Conservation (phyloP, 2,888 invertebrate genomes). For the Leptarthrus brevirostris region DNA sequence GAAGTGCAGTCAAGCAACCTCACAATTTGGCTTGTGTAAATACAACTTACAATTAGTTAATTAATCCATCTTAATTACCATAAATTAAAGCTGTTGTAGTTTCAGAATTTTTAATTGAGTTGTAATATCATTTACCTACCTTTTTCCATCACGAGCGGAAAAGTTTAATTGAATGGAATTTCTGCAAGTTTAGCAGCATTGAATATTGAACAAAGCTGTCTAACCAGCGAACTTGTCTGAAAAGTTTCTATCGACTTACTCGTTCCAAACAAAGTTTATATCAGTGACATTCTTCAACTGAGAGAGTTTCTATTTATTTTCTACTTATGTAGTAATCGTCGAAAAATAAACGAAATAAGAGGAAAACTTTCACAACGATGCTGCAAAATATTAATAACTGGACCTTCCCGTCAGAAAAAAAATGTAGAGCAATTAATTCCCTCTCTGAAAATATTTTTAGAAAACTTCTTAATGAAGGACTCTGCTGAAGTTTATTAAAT, state of each 20-base stretch:
- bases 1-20: no score
- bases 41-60: no score
- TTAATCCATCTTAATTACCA: no score
- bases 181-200: not conserved
- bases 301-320: not conserved
- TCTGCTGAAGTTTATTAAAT: no score
- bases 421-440: no score
- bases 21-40: no score
- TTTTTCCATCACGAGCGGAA: no score
- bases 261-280: not conserved
- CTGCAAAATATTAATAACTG: not conserved
- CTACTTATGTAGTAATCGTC: not conserved
- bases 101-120: no score
- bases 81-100: no score
- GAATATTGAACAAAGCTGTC: not conserved
- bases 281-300: not conserved
- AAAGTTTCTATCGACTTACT: not conserved
- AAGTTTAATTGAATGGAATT: conserved; percentile 5
- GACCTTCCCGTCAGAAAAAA: not conserved
- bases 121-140: no score
- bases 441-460: no score
- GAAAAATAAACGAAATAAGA: not conserved
- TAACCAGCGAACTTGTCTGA: not conserved
- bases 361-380: not conserved
- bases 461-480: no score